A percentile compares a stretch with the other conserved stretches of the same genome.
Evolutionary conservation across 2,888 invertebrate genomes (phyloP).

Genomic region (Oxycera nigricornis): DNA sequence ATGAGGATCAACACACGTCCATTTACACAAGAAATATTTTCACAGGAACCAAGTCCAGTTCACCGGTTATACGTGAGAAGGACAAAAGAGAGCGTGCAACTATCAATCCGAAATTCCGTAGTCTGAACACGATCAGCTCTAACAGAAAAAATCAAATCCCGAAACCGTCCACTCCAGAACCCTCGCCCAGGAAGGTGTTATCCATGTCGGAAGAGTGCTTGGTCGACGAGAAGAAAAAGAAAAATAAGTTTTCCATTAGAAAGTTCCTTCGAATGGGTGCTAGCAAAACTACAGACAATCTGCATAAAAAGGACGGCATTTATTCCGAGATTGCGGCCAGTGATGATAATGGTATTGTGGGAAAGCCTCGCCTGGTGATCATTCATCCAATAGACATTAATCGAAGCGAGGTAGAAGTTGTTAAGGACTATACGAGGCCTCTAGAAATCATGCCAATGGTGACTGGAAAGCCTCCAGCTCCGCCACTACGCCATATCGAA

Average conservation of each 20-base stretch:
- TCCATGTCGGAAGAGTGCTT: constrained; percentile 80
- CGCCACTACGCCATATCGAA: constrained; percentile 69
- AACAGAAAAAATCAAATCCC: constrained; percentile 54
- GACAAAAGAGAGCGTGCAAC: constrained; percentile 77
- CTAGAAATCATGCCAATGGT: constrained; percentile 52
- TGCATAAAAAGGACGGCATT: constrained; percentile 60
- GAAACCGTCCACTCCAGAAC: constrained; percentile 67
- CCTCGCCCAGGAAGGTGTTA: constrained; percentile 72
- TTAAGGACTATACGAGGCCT: constrained; percentile 64
- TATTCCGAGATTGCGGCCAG: constrained; percentile 61
- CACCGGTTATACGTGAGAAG: constrained; percentile 75
- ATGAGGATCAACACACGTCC: constrained; percentile 62
- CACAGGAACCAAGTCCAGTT: constrained; percentile 68
- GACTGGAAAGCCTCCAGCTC: constrained; percentile 76
- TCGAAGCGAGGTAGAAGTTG: constrained; percentile 80
- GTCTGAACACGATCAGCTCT: constrained; percentile 62
- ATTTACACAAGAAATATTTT: constrained; percentile 70
- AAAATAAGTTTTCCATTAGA: constrained; percentile 81
- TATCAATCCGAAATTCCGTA: constrained; percentile 69
- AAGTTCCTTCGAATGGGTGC: constrained; percentile 82
- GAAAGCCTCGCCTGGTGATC: constrained; percentile 80
- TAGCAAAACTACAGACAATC: constrained; percentile 69
- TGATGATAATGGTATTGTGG: constrained; percentile 56
- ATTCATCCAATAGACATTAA: constrained; percentile 88
- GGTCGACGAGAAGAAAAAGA: constrained; percentile 68